Base-by-base conservation (phyloP, 1,140 invertebrate genomes). In the Zophobas morio region DNA sequence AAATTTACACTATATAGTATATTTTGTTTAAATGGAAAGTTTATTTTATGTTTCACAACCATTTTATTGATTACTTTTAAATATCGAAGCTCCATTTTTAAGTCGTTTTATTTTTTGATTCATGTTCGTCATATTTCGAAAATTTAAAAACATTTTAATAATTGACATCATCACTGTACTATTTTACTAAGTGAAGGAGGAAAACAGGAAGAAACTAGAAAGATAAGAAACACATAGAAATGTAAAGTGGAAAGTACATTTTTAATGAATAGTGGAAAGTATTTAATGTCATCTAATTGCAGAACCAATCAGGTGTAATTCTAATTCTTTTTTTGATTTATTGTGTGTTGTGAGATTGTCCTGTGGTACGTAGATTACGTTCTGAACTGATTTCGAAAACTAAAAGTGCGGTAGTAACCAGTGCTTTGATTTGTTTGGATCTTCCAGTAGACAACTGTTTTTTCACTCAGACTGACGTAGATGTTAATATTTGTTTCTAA, bases 21-120 rank as follows among this genome's bases (percentile, higher is more conserved):
- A 75, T 75, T 70, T 70, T 63, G 56, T 56, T 79, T 71, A 60
- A 79, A 76, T 60, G 63, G 57, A 76, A 49, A 79, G 51, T 76
- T 73, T 77, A 73, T 20, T 63, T 72, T 73, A 73, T 40, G 34
- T 71, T 78, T 80, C 79, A 80, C 79, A 80, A 80, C 79, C 79
- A 63, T 78, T 75, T 80, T 80, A 70, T 80, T 78, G 76, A 80
- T 80, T 80, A 60, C n/a, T 80, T 72, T 75, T 75, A 46, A 77
- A 77, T 70, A 73, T 72, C 66, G 66, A 75, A 78, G 73, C 74
- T 80, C 74, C 74, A 78, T 36, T 79, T 79, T 76, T 36, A 72
- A 71, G 40, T 76, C 75, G 49, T 77, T 71, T 72, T 49, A 60
- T 72, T 57, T 20, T 20, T 73, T 73, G 33, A 63, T 76, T 73